Conservation (phyloP, 37 sponge, comb jelly and placozoan genomes). For the Lycopodina hypogea region DNA sequence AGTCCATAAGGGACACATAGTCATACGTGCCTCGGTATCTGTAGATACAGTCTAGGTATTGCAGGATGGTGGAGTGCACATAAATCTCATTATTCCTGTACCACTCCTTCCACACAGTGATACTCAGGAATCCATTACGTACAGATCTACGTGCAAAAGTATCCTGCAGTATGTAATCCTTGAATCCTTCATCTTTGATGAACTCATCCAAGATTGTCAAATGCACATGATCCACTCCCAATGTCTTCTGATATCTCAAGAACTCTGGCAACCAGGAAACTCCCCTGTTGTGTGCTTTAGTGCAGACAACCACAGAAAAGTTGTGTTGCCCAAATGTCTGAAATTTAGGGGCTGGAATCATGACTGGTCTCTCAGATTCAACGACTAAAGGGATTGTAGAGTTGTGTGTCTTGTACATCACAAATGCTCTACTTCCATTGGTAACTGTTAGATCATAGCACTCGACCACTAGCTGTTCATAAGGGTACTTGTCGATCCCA, state of each 20-base stretch:
- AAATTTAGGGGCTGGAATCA: conserved; percentile 7
- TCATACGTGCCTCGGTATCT: conserved; percentile 19
- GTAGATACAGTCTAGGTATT: conserved; percentile 8
- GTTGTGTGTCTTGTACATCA: not conserved
- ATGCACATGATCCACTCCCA: conserved; percentile 17
- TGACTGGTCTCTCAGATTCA: conserved; percentile 9
- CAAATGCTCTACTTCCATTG: conserved; percentile 15
- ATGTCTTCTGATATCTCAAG: conserved; percentile 8
- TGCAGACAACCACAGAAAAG: conserved; percentile 6
- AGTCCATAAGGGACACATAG: conserved; percentile 1
- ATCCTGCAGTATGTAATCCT: not conserved
- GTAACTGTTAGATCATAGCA: conserved; percentile 8
- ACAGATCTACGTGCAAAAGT: not conserved
- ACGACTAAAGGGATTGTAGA: not conserved
- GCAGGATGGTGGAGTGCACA: not conserved
- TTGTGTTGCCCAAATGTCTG: not conserved
- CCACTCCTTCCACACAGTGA: conserved; percentile 11
- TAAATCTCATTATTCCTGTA: not conserved
- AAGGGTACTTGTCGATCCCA: not conserved
- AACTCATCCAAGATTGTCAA: not conserved
- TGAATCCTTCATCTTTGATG: conserved; percentile 6
- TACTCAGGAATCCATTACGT: conserved; percentile 1
- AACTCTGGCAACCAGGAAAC: conserved; percentile 4
- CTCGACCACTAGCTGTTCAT: not conserved
- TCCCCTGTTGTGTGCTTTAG: not conserved